A percentile compares a stretch with the other conserved stretches of the same genome.
phyloP scores from a whole-genome alignment of 2,888 invertebrate genomes.

The Apodemia mormo region DNA sequence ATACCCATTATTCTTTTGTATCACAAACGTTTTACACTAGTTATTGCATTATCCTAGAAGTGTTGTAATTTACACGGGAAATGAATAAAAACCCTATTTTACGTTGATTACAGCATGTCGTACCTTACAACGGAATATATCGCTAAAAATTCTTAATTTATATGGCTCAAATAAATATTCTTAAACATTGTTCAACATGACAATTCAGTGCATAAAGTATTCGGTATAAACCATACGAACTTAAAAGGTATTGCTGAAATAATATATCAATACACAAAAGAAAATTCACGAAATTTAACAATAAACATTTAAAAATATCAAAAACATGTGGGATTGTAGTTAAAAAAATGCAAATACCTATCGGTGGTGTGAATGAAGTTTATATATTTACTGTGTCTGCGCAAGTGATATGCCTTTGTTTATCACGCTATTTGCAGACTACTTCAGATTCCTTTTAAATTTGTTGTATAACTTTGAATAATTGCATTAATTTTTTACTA shows the following conservation, averaged over 20 bases:
- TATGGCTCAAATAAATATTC: background rate
- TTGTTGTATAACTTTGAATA: no score
- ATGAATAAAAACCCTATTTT: background rate
- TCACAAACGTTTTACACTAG: slow-evolving; percentile 48
- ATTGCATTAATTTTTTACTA: no score
- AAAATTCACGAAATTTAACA: no score
- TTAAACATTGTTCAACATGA: background rate
- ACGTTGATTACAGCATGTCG: background rate
- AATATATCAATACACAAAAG: no score
- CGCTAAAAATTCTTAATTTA: background rate
- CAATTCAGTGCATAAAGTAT: background rate
- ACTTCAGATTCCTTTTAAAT: no score
- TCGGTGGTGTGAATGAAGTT: no score
- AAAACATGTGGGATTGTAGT: background rate
- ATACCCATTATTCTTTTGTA: slow-evolving; percentile 54
- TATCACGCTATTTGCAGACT: no score
- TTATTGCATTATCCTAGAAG: slow-evolving; percentile 7
- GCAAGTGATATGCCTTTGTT: no score
- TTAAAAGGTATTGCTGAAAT: no score
- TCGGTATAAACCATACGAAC: background rate
- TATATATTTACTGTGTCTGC: no score
- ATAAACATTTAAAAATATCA: no score
- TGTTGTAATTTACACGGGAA: background rate
- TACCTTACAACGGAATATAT: background rate
- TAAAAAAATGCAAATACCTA: background rate